Conservation (phyloP, 2,113 vertebrate species). For the Hiodon alosoides region DNA sequence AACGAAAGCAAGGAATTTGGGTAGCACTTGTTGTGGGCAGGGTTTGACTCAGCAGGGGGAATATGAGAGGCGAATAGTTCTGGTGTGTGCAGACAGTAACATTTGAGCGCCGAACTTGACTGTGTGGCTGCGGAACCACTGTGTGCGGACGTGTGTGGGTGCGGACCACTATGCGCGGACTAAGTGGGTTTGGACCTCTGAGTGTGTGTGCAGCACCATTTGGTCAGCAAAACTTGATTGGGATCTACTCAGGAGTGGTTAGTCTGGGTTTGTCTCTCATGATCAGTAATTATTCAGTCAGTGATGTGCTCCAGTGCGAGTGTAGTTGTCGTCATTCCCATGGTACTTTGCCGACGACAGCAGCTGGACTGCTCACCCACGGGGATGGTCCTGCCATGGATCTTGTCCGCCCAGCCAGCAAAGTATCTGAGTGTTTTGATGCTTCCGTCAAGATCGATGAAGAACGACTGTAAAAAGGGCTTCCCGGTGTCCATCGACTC, state of each 20-base stretch:
- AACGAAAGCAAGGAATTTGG: background rate
- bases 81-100: too few species aligned
- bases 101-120: too few species aligned
- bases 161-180: too few species aligned
- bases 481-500: conserved; percentile 95
- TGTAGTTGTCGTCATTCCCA: too few species aligned
- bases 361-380: conserved; percentile 66
- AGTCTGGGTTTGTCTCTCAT: background rate
- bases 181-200: background rate
- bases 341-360: too few species aligned
- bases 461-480: conserved; percentile 88
- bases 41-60: too few species aligned
- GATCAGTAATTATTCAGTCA: too few species aligned
- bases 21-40: too few species aligned
- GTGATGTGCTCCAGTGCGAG: too few species aligned
- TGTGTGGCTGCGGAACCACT: too few species aligned
- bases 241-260: background rate
- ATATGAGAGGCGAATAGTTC: too few species aligned
- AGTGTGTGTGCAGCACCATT: background rate
- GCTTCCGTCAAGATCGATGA: conserved; percentile 86
- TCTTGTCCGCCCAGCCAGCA: conserved; percentile 91
- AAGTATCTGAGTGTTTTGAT: conserved; percentile 87
- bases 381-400: conserved; percentile 84
- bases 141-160: too few species aligned
- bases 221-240: background rate